Evolutionary conservation across 1,140 invertebrate species (phyloP), one percentile per base, ranked within the genome.

Genomic region (Platorchestia sp.): DNA sequence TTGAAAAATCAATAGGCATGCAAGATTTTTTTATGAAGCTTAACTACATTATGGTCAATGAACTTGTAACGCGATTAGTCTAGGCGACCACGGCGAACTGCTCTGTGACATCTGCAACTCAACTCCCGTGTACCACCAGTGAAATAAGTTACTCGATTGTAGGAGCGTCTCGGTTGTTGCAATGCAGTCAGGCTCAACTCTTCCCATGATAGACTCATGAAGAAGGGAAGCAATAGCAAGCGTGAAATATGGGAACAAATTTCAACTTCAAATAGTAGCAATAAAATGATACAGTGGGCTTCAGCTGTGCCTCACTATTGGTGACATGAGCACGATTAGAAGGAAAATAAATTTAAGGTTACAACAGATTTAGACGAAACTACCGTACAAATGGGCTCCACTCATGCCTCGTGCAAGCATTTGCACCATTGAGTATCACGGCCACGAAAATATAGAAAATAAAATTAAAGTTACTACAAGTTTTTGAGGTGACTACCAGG

Each of bases 401-500:
- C 59, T 36, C 59, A 75, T 75, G 59, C 59, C 59, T 27, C 27
- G 59, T 27, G 27, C 27, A 75, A 36, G 59, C 59, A 75, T 75
- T 75, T 36, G 59, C 59, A 75, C 59, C n/a, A 75, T 3, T 19
- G 59, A 75, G 59, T 75, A 75, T 75, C 59, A 75, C 36, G 59
- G 59, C 59, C 59, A 75, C 59, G 59, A 75, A 75, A 75, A 75
- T 75, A 89, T 89, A 89, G 87, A 16, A n/a, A 89, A 93, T 93
- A 93, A 45, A 93, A 14, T 93, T 45, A 93, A 93, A 7, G 19
- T 90, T 93, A 41, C 41, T 91, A 93, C 45, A 93, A 93, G 91
- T 93, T 93, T 44, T 93, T 93, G 43, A 93, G 45, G 36, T 93
- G 91, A 93, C 91, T 93, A 93, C 91, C 44, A 40, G 43, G 91